These are phyloP conservation scores for Paedocypris sp. DNA, from an alignment of 2,113 vertebrate genomes.

Conservation along the genomic window DNA sequence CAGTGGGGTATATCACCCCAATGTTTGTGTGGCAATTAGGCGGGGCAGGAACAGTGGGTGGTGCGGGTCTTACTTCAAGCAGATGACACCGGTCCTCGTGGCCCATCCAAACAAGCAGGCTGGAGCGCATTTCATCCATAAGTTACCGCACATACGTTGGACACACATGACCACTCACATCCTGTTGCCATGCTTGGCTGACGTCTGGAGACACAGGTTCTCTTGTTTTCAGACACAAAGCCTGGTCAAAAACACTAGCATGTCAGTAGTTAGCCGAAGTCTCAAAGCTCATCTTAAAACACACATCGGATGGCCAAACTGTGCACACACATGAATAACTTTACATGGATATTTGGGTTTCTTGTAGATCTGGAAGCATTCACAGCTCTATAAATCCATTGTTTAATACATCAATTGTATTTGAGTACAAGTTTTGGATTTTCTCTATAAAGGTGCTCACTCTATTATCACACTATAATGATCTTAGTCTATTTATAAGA, in stretches of 20 bases:
- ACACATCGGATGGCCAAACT: too few relatives aligned
- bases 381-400: too few relatives aligned
- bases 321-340: too few relatives aligned
- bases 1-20: constrained; percentile 23
- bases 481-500: too few relatives aligned
- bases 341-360: background rate
- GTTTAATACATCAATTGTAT: too few relatives aligned
- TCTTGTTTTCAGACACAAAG: constrained; percentile 7
- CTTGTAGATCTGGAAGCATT: too few relatives aligned
- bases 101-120: constrained; percentile 5
- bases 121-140: constrained; percentile 36
- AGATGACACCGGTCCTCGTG: constrained; percentile 51
- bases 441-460: too few relatives aligned
- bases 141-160: constrained; percentile 8
- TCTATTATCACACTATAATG: too few relatives aligned
- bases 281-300: background rate
- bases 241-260: background rate
- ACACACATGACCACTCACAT: constrained; percentile 1
- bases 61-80: constrained; percentile 40
- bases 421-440: too few relatives aligned
- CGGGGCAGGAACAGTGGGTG: constrained; percentile 38
- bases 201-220: background rate
- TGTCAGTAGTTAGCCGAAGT: background rate
- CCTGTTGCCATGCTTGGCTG: background rate
- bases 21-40: constrained; percentile 46